These are phyloP conservation scores for Scaptomyza hsui DNA, from an alignment of 1,140 invertebrate genomes.

Conservation along the genomic window DNA sequence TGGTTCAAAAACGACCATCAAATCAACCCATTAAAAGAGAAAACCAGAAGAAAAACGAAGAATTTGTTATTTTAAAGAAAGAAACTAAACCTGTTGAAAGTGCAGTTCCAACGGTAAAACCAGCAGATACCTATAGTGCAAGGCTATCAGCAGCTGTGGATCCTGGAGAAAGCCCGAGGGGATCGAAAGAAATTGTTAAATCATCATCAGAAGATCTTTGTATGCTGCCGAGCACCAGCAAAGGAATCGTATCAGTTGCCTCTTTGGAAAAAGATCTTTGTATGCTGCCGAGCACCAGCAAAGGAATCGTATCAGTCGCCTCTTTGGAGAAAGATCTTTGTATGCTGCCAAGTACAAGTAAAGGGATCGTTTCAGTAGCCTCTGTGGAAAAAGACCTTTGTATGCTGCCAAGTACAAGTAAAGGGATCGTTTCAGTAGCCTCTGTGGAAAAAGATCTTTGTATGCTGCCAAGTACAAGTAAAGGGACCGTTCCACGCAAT, in stretches of 20 bases:
- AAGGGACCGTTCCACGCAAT: background rate
- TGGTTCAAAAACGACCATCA: slow-evolving; percentile 11
- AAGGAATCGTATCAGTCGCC: background rate
- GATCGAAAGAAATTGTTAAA: background rate
- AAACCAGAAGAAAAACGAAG: slow-evolving; percentile 63
- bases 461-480: background rate
- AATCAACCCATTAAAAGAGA: slow-evolving; percentile 15
- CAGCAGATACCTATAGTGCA: slow-evolving; percentile 12
- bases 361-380: background rate
- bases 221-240: background rate
- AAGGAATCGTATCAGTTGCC: background rate
- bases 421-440: background rate
- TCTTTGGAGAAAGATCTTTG: background rate
- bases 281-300: background rate
- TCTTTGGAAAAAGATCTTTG: background rate
- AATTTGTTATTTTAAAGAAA: slow-evolving; percentile 66
- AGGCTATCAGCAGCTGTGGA: background rate
- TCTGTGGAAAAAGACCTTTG: background rate
- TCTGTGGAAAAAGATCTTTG: background rate
- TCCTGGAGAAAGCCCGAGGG: too few relatives aligned
- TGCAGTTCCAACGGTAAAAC: background rate
- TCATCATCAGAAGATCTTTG: background rate
- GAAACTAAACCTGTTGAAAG: slow-evolving; percentile 12
- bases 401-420: background rate
- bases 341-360: background rate